phyloP scores from a whole-genome alignment of 1,140 invertebrate genomes.

The Cotesia chilonis region DNA sequence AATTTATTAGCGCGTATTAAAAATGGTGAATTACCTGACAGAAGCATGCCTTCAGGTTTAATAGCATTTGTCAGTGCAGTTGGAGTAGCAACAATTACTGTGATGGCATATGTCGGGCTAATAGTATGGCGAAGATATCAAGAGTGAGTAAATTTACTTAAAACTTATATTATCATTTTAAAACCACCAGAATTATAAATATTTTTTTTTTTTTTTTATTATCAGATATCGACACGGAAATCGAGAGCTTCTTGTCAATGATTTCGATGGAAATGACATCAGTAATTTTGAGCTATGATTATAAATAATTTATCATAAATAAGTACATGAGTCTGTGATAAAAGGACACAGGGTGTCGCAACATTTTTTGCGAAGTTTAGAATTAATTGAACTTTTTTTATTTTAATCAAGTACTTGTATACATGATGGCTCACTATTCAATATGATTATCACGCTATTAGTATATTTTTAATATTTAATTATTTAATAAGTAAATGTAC shows the following conservation, averaged over 20 bases:
- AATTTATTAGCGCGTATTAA: conserved; percentile 9
- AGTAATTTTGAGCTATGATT: conserved; percentile 61
- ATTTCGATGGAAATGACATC: conserved; percentile 60
- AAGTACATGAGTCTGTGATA: conserved; percentile 51
- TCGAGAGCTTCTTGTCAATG: conserved; percentile 61
- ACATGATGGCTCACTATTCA: too few species aligned
- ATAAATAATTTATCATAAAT: conserved; percentile 14
- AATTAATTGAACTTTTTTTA: background rate
- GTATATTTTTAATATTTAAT: too few species aligned
- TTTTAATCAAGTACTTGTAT: too few species aligned
- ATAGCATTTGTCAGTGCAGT: conserved; percentile 51
- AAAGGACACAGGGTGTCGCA: conserved; percentile 35
- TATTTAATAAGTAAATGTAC: too few species aligned
- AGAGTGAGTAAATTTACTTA: conserved; percentile 53
- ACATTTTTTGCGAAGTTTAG: conserved; percentile 8
- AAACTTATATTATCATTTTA: background rate
- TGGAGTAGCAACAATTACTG: conserved; percentile 50
- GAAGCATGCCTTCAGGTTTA: conserved; percentile 45
- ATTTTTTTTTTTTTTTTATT: conserved; percentile 29
- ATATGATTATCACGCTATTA: too few species aligned
- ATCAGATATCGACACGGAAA: conserved; percentile 59
- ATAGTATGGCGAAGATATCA: conserved; percentile 58
- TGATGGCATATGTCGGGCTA: conserved; percentile 56
- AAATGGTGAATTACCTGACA: conserved; percentile 15
- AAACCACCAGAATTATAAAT: background rate